These are phyloP conservation scores for Conops quadrifasciatus DNA, from an alignment of 2,888 invertebrate genomes.

Conservation along the genomic window DNA sequence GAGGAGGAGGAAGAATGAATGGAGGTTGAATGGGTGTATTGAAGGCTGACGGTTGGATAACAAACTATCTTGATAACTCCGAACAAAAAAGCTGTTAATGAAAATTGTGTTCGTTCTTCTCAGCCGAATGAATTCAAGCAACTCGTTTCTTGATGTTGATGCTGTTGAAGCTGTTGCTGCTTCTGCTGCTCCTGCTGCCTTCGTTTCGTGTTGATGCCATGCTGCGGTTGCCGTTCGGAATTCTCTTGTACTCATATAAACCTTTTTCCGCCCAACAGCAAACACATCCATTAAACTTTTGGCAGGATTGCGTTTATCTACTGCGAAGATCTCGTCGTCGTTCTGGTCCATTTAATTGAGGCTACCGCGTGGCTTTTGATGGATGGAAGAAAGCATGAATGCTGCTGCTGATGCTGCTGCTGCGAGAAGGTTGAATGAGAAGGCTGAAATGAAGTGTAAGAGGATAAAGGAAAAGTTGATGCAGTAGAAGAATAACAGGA, in stretches of 20 bases:
- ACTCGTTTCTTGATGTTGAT: background rate
- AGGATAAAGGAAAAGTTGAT: too few species aligned
- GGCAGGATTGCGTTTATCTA: slow-evolving; percentile 10
- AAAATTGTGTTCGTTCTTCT: background rate
- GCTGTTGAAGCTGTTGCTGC: background rate
- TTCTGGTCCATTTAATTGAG: slow-evolving; percentile 27
- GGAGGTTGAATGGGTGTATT: background rate
- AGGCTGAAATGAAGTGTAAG: background rate
- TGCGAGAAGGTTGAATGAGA: background rate
- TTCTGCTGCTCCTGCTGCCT: background rate
- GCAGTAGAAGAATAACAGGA: too few species aligned
- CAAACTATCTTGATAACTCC: too few species aligned
- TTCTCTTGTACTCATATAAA: background rate
- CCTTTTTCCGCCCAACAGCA: background rate
- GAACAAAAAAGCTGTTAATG: background rate
- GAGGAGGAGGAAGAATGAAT: background rate
- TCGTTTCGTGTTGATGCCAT: background rate
- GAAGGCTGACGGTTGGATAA: background rate
- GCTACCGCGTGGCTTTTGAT: slow-evolving; percentile 21
- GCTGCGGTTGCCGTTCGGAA: background rate
- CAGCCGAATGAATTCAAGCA: background rate
- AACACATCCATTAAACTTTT: slow-evolving; percentile 5
- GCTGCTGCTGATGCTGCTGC: too few species aligned
- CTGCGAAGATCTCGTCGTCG: slow-evolving; percentile 21
- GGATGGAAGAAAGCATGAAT: slow-evolving; percentile 13